Conservation (phyloP, 2,888 invertebrate species). For the Ferdinandea cuprea region DNA sequence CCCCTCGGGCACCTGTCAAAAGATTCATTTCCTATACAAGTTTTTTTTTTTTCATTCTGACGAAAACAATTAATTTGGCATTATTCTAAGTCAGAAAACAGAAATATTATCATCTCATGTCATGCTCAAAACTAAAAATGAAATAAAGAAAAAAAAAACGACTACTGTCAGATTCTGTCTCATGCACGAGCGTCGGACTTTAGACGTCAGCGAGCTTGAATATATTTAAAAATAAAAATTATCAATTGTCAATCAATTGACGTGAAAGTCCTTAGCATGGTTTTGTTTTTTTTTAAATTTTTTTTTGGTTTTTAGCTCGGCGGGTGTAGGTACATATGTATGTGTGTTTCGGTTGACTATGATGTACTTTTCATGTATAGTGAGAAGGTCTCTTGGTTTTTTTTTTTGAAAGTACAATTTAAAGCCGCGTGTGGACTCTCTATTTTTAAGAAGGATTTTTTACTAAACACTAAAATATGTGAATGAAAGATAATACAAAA, state of each 20-base stretch:
- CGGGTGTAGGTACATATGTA: too few species aligned
- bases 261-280: slow-evolving; percentile 54
- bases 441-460: slow-evolving; percentile 27
- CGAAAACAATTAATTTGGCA: slow-evolving; percentile 50
- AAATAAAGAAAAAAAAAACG: slow-evolving; percentile 28
- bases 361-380: slow-evolving; percentile 18
- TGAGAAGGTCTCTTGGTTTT: slow-evolving; percentile 25
- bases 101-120: slow-evolving; percentile 22
- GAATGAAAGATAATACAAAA: slow-evolving; percentile 1
- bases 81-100: slow-evolving; percentile 16
- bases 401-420: slow-evolving; percentile 20
- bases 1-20: slow-evolving; percentile 37
- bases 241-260: slow-evolving; percentile 70
- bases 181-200: slow-evolving; percentile 1
- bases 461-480: slow-evolving; percentile 12
- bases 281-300: too few species aligned
- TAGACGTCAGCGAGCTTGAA: slow-evolving; percentile 38
- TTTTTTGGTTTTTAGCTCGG: too few species aligned
- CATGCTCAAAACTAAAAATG: slow-evolving; percentile 15
- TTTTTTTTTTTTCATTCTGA: slow-evolving; percentile 4
- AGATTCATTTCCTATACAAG: slow-evolving; percentile 37
- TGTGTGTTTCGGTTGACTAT: too few species aligned
- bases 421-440: slow-evolving; percentile 30
- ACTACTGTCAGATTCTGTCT: not conserved
- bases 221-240: slow-evolving; percentile 48